These are phyloP conservation scores for Buphagus erythrorhynchus DNA, from an alignment of 2,797 vertebrate species.

Conservation along the genomic window DNA sequence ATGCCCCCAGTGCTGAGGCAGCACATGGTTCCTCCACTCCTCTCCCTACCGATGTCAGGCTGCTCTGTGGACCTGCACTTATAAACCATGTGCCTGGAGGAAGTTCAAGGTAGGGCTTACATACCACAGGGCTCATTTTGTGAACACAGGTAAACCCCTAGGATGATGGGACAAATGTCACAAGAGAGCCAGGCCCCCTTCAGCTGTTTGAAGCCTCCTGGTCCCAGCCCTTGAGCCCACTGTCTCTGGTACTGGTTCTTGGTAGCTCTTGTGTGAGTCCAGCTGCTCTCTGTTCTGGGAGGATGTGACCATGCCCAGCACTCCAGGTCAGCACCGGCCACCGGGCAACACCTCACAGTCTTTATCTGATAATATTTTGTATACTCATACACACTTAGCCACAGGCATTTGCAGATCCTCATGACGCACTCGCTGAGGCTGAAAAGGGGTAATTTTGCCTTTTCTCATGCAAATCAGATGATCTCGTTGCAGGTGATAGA, in stretches of 20 bases:
- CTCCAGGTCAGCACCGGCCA: not conserved
- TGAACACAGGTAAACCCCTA: not conserved
- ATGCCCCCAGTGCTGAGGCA: not conserved
- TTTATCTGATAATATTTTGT: not conserved
- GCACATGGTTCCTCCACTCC: not conserved
- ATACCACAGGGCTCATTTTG: not conserved
- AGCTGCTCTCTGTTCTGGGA: not conserved
- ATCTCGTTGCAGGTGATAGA: not conserved
- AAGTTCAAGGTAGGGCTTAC: not conserved
- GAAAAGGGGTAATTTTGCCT: not conserved
- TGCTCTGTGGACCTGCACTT: not conserved
- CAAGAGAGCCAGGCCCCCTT: not conserved
- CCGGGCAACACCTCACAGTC: not conserved
- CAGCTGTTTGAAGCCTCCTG: not conserved
- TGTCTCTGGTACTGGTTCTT: not conserved
- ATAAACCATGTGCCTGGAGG: not conserved
- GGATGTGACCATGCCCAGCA: not conserved
- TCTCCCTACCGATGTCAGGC: accelerated
- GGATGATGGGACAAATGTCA: not conserved
- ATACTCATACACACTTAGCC: not conserved
- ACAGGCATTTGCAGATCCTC: not conserved
- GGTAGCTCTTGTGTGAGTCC: not conserved
- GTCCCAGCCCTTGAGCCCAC: not conserved
- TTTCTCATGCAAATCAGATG: not conserved
- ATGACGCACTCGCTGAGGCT: accelerated